Conservation (phyloP, 2,888 invertebrate genomes). For the Hirtodrosophila duncani region DNA sequence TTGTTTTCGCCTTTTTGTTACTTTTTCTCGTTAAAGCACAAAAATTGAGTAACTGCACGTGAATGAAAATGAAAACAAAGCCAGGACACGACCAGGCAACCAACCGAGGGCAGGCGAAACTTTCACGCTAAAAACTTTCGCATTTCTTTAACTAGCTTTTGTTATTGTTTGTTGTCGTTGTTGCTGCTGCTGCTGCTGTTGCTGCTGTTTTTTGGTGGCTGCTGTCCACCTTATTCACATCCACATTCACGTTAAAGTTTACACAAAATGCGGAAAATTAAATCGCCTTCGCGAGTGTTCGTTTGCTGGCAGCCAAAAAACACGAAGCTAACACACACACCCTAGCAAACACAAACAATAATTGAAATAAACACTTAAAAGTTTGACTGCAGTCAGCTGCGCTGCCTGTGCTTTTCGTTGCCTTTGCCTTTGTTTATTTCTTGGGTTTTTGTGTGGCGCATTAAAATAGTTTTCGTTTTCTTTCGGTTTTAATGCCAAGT, state of each 20-base stretch:
- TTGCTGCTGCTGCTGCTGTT: conserved; percentile 13
- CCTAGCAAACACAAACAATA: conserved; percentile 53
- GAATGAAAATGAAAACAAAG: conserved; percentile 69
- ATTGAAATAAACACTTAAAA: conserved; percentile 74
- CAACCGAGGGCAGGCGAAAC: conserved; percentile 37
- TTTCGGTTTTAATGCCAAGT: conserved; percentile 33
- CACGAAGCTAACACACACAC: conserved; percentile 17
- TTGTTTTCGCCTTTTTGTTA: conserved; percentile 49
- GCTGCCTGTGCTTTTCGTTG: conserved; percentile 5
- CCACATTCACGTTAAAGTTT: conserved; percentile 26
- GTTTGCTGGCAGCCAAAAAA: conserved; percentile 21
- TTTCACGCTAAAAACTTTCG: conserved; percentile 72
- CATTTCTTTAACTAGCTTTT: conserved; percentile 74
- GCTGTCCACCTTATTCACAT: conserved; percentile 15
- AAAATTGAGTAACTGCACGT: conserved; percentile 71
- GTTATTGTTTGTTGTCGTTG: conserved; percentile 53
- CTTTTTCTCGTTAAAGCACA: conserved; percentile 46
- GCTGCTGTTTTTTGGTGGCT: conserved; percentile 34
- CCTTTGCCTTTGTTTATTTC: conserved; percentile 13
- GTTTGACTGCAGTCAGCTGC: conserved; percentile 44
- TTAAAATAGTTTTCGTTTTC: conserved; percentile 52
- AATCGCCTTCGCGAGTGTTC: conserved; percentile 54
- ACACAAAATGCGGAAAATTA: conserved; percentile 70
- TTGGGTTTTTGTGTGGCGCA: conserved; percentile 17
- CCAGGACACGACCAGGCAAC: conserved; percentile 23